These are phyloP conservation scores for Teleiodes luculella DNA, from an alignment of 2,888 invertebrate genomes.

Conservation along the genomic window DNA sequence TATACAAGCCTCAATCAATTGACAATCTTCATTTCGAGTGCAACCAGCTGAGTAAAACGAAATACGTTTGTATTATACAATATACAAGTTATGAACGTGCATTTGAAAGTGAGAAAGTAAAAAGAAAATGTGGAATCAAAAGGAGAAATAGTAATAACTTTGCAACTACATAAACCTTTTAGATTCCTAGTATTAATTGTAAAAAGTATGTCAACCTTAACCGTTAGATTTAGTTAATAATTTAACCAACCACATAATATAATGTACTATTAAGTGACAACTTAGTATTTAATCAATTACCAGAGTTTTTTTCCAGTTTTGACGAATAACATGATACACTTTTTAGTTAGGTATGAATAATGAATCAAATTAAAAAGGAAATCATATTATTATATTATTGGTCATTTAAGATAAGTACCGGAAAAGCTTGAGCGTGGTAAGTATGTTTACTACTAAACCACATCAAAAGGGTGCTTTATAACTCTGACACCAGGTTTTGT, in stretches of 20 bases:
- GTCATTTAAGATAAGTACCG: too few relatives aligned
- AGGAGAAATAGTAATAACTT: too few relatives aligned
- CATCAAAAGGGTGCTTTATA: too few relatives aligned
- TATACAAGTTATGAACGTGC: slow-evolving; percentile 10
- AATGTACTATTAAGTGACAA: background rate
- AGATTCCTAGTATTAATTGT: too few relatives aligned
- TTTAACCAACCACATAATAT: too few relatives aligned
- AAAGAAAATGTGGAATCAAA: background rate
- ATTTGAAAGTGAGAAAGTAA: background rate
- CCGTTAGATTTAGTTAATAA: background rate
- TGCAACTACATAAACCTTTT: too few relatives aligned
- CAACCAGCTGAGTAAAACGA: slow-evolving; percentile 86
- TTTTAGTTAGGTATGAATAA: background rate
- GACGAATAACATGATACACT: background rate
- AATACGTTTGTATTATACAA: slow-evolving; percentile 40
- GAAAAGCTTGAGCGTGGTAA: too few relatives aligned
- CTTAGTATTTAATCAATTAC: background rate
- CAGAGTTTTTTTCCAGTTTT: background rate
- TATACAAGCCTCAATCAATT: slow-evolving; percentile 91
- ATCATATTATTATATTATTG: too few relatives aligned
- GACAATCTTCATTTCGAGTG: slow-evolving; percentile 91
- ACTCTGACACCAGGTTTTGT: too few relatives aligned
- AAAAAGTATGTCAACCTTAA: background rate
- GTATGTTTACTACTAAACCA: too few relatives aligned
- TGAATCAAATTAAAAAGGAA: too few relatives aligned